Evolutionary conservation across 2,888 invertebrate genomes (phyloP).

Genomic region (Apodemia hepburni): DNA sequence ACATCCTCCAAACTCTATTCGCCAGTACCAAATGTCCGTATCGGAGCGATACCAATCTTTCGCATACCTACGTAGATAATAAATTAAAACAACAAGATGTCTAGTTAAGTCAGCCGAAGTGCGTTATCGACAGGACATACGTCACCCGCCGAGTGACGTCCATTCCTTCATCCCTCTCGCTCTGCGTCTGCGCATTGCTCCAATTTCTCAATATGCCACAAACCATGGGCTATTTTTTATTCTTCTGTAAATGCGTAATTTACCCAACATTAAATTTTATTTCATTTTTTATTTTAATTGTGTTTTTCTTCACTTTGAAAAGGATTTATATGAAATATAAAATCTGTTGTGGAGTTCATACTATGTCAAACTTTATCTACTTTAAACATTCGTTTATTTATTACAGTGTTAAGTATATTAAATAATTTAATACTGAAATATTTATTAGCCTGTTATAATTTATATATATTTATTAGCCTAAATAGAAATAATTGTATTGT

Average conservation of each 20-base stretch:
- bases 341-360: not conserved
- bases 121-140: slow-evolving; percentile 53
- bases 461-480: no score
- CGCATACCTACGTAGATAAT: slow-evolving; percentile 34
- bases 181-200: slow-evolving; percentile 23
- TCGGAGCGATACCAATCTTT: slow-evolving; percentile 33
- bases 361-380: no score
- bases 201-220: slow-evolving; percentile 18
- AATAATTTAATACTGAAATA: no score
- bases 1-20: slow-evolving; percentile 21
- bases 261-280: not conserved
- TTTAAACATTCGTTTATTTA: no score
- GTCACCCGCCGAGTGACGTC: slow-evolving; percentile 64
- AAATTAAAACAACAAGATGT: slow-evolving; percentile 43
- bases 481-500: no score
- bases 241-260: not conserved
- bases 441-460: no score
- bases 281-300: not conserved
- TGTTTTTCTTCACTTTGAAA: not conserved
- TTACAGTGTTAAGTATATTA: no score
- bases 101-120: slow-evolving; percentile 34
- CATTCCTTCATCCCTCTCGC: slow-evolving; percentile 35
- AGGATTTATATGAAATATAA: not conserved
- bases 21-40: slow-evolving; percentile 29
- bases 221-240: slow-evolving; percentile 18